Evolutionary conservation across 2,113 vertebrate genomes (phyloP).

Genomic region (Paramisgurnus dabryanus): DNA sequence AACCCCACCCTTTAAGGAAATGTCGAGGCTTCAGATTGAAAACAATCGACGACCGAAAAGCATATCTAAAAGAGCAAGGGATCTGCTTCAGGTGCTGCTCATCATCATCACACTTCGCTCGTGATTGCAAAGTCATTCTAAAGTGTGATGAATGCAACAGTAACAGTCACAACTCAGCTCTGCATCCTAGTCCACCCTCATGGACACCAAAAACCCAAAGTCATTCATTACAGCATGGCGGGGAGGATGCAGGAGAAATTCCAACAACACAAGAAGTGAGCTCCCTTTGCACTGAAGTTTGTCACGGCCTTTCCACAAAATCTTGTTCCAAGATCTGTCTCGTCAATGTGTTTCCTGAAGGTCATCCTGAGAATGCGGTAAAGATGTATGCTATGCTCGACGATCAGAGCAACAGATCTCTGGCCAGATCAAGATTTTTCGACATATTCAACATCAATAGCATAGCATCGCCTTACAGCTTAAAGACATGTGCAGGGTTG

Average conservation of each 20-base stretch:
- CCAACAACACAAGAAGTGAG: neutral
- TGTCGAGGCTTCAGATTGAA: too few species aligned
- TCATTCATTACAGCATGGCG: neutral
- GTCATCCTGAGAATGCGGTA: neutral
- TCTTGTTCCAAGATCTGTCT: slow-evolving; percentile 21
- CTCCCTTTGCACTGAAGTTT: slow-evolving; percentile 7
- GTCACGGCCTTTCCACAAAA: neutral
- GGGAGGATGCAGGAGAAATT: neutral
- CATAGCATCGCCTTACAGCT: neutral
- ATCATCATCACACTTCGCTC: slow-evolving; percentile 2
- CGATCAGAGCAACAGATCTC: neutral
- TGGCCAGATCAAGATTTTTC: neutral
- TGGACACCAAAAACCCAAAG: neutral
- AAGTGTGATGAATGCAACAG: slow-evolving; percentile 16
- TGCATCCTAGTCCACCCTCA: neutral
- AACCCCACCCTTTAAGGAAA: too few species aligned
- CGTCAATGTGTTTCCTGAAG: neutral
- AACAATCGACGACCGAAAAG: too few species aligned
- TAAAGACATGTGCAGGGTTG: neutral
- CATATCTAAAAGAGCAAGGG: neutral
- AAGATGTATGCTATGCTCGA: slow-evolving; percentile 5
- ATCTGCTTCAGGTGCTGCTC: slow-evolving; percentile 20
- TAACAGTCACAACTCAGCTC: neutral
- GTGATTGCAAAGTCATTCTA: neutral
- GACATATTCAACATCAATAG: neutral